phyloP scores from a whole-genome alignment of 2,113 vertebrate species.

The Ophthalmotilapia sp. region DNA sequence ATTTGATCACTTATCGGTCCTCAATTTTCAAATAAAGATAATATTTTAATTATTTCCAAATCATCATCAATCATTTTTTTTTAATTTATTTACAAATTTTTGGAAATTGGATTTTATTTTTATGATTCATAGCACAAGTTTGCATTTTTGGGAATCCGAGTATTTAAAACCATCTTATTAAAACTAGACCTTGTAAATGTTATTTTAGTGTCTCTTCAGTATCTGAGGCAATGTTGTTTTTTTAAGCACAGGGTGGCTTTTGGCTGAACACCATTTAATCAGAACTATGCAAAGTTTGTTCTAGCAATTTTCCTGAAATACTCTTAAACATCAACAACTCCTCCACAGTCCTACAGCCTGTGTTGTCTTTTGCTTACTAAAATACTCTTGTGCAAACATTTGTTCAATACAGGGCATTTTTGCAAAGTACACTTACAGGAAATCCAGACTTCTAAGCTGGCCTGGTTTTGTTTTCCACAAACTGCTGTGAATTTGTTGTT shows the following conservation, averaged over 20 bases:
- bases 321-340: background rate
- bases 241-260: background rate
- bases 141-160: background rate
- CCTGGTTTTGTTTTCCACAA: background rate
- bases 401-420: background rate
- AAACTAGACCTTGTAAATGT: background rate
- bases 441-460: background rate
- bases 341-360: constrained; percentile 2
- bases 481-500: background rate
- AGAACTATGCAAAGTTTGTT: background rate
- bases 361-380: background rate
- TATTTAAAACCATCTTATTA: background rate
- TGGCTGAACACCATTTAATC: background rate
- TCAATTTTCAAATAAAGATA: background rate
- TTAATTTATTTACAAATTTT: fast-evolving
- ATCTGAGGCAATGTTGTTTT: background rate
- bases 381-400: background rate
- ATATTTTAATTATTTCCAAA: background rate
- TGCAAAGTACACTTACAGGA: background rate
- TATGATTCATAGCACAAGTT: background rate
- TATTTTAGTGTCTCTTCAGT: background rate
- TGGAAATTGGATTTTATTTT: background rate
- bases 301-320: background rate
- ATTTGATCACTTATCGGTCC: background rate
- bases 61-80: background rate